A percentile compares a stretch with the other conserved stretches of the same genome.
These are phyloP conservation scores for Pararge aegeria DNA, from an alignment of 1,140 invertebrate genomes.

Conservation along the genomic window DNA sequence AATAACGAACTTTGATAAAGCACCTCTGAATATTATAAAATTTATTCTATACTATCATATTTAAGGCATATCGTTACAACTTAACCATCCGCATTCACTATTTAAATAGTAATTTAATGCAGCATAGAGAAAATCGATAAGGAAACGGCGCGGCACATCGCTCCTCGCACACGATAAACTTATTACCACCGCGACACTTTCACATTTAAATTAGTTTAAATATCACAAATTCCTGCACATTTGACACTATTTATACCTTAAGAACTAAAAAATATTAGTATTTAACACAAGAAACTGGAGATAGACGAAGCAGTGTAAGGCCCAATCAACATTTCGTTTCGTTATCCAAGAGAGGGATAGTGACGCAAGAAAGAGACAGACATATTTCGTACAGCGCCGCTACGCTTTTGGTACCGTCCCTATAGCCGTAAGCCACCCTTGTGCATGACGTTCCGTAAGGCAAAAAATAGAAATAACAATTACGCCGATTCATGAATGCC, in stretches of 20 bases:
- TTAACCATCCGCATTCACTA: constrained; percentile 66
- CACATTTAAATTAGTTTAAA: constrained; percentile 36
- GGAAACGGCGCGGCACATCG: constrained; percentile 64
- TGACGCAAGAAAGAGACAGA: constrained; percentile 52
- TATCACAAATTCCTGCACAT: constrained; percentile 18
- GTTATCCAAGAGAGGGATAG: constrained; percentile 36
- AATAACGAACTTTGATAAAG: constrained; percentile 14
- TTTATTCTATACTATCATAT: constrained; percentile 20
- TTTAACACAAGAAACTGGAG: constrained; percentile 38
- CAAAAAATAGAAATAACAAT: constrained; percentile 12
- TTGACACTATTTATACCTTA: constrained; percentile 30
- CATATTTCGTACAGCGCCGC: constrained; percentile 33
- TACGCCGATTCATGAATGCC: constrained; percentile 1
- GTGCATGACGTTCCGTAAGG: background rate
- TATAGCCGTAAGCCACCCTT: constrained; percentile 24
- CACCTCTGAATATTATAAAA: constrained; percentile 24
- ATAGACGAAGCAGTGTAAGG: constrained; percentile 40
- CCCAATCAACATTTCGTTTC: constrained; percentile 41
- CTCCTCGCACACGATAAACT: constrained; percentile 43
- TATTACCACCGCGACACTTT: constrained; percentile 51
- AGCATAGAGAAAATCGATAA: constrained; percentile 77
- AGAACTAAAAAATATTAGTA: constrained; percentile 37
- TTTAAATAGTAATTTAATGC: constrained; percentile 74
- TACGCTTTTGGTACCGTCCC: constrained; percentile 52
- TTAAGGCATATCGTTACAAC: constrained; percentile 54